Evolutionary conservation across 2,888 invertebrate species (phyloP).

Genomic region (Dromius quadrimaculatus): DNA sequence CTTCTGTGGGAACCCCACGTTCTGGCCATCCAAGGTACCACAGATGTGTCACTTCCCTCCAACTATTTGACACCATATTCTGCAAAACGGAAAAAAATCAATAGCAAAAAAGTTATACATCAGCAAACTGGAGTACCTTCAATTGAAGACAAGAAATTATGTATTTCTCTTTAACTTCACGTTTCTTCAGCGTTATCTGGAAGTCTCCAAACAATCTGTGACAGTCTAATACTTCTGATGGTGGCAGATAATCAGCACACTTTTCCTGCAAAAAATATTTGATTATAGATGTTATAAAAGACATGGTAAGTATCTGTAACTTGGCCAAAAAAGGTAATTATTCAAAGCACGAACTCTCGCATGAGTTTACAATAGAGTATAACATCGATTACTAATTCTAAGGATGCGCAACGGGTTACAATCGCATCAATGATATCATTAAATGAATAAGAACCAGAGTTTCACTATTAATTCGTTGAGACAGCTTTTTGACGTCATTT

Average conservation of each 20-base stretch:
- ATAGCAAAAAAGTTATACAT: not conserved
- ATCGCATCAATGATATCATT: too few species aligned
- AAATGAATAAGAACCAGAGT: too few species aligned
- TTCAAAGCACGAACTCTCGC: too few species aligned
- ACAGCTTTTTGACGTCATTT: too few species aligned
- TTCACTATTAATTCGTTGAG: too few species aligned
- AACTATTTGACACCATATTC: constrained; percentile 84
- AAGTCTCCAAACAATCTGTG: constrained; percentile 89
- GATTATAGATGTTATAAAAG: too few species aligned
- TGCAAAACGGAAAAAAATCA: constrained; percentile 60
- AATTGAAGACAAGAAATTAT: constrained; percentile 88
- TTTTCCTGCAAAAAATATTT: constrained; percentile 79
- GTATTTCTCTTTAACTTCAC: constrained; percentile 92
- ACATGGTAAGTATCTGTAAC: too few species aligned
- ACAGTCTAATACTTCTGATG: constrained; percentile 91
- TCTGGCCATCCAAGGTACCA: constrained; percentile 95
- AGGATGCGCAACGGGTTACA: too few species aligned
- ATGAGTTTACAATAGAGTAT: too few species aligned
- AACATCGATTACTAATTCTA: too few species aligned
- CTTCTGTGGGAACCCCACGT: constrained; percentile 87
- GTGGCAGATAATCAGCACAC: constrained; percentile 91
- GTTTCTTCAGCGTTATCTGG: constrained; percentile 87
- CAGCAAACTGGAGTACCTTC: constrained; percentile 68
- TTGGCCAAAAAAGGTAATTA: too few species aligned
- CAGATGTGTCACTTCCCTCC: constrained; percentile 89